Conservation (phyloP, 92 coral and sea anemone species). For the Umimayanthus chanpuru region DNA sequence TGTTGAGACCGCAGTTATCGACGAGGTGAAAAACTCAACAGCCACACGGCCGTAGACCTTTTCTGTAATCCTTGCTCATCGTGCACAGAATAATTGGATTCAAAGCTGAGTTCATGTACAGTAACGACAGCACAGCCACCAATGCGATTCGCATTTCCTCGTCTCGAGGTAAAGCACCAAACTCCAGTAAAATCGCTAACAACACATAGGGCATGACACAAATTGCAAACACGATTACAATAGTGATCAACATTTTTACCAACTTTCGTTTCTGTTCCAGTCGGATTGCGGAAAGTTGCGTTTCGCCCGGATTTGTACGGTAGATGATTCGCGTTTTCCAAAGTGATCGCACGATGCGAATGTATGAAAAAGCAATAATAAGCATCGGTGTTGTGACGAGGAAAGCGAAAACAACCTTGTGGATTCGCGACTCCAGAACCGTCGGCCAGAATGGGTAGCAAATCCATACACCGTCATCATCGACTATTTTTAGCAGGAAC, state of each 20-base stretch:
- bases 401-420: conserved; percentile 35
- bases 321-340: conserved; percentile 44
- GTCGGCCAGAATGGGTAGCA: conserved; percentile 53
- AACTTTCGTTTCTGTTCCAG: conserved; percentile 92
- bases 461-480: conserved; percentile 43
- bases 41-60: conserved; percentile 80
- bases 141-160: conserved; percentile 56
- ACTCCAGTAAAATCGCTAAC: conserved; percentile 73
- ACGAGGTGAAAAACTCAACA: conserved; percentile 41
- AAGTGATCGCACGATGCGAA: conserved; percentile 55
- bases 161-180: conserved; percentile 55
- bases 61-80: conserved; percentile 97
- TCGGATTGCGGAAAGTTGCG: conserved; percentile 66
- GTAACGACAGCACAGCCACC: conserved; percentile 77
- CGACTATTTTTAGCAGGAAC: conserved; percentile 50
- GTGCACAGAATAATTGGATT: conserved; percentile 90
- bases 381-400: conserved; percentile 41
- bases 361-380: conserved; percentile 56
- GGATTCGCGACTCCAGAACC: conserved; percentile 32
- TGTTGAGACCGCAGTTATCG: background rate
- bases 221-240: conserved; percentile 84
- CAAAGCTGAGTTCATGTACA: conserved; percentile 91
- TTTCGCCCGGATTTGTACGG: conserved; percentile 63
- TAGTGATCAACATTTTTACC: conserved; percentile 90
- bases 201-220: conserved; percentile 83